Evolutionary conservation across 2,113 vertebrate genomes (phyloP), one percentile per base, ranked within the genome.

Genomic region (Lipophrys pholis): DNA sequence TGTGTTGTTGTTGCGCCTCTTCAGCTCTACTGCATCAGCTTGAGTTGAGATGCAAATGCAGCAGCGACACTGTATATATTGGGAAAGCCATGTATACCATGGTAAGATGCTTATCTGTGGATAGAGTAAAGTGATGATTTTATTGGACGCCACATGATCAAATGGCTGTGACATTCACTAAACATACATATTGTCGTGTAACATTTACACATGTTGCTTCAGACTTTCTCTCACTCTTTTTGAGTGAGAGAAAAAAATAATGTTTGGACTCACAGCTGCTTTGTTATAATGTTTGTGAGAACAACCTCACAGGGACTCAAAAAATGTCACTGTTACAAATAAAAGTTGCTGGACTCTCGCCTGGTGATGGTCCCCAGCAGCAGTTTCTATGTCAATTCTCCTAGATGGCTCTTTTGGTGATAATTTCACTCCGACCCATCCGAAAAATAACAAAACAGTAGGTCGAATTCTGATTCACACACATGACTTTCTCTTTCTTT

Each of bases 1-100:
- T 67, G 76, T 83, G 78, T 89, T 88, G 73, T 85, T 89, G 75
- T 90, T 87, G 87, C 79, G 78, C 87, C 84, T 84, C 69, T 75
- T 57, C 64, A 62, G 66, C 80, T 73, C 36, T 52, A 56, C 40
- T 75, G 66, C 57, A 58, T 52, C 54, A 73, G 73, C 73, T 69
- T 42, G 14, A 39, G 55, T 30, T 30, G 21, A 30, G 21, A 75
- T 81, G 76, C 76, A 80, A 81, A 90, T 69, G 21, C 52, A 68
- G 63, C 15, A 68, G 46, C 73, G 73, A 43, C 63, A 17, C 11
- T 49, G 48, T 51, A 49, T 45, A 36, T 41, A 51, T 35, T 51
- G 30, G 48, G 11, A 42, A 60, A 74, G 14, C n/a, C 17, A 35
- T 46, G 41, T 50, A 38, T 54, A 51, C 43, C 35, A 41, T 41